Evolutionary conservation across 30 jellyfish, hydroid and myxozoan species (phyloP).

Genomic region (Cassiopea xamachana): DNA sequence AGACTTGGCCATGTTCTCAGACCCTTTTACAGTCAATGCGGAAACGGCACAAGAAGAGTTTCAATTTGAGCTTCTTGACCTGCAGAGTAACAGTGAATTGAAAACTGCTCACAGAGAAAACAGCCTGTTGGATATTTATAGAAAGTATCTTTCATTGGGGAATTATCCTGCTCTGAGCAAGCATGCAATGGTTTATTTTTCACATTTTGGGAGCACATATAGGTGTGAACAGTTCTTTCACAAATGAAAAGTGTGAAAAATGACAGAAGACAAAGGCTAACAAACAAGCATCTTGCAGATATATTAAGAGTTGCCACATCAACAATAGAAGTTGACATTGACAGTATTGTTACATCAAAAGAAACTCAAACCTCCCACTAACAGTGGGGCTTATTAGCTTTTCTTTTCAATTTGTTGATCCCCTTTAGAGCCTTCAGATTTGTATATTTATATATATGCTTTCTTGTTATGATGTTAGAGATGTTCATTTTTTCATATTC

Average conservation of each 20-base stretch:
- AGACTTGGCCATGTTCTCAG: constrained; percentile 36
- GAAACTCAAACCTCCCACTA: constrained; percentile 25
- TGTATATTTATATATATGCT: too few relatives aligned
- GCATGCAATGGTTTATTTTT: constrained; percentile 36
- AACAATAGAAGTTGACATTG: constrained; percentile 44
- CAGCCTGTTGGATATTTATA: constrained; percentile 20
- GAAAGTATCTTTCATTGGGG: constrained; percentile 2
- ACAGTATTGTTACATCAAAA: constrained; percentile 19
- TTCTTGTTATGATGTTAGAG: too few relatives aligned
- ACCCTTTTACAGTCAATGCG: constrained; percentile 37
- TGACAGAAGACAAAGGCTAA: constrained; percentile 15
- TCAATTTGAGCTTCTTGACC: constrained; percentile 35
- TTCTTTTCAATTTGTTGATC: not conserved
- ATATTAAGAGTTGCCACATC: constrained; percentile 41
- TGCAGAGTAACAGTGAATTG: constrained; percentile 27
- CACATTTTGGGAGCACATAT: constrained; percentile 35
- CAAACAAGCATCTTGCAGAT: constrained; percentile 21
- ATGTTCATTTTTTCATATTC: too few relatives aligned
- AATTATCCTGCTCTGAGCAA: constrained; percentile 10
- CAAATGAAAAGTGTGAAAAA: constrained; percentile 23
- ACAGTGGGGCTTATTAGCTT: not conserved
- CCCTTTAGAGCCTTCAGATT: constrained; percentile 15
- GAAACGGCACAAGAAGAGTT: constrained; percentile 19
- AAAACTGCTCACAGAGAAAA: constrained; percentile 49
- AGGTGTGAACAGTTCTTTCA: constrained; percentile 34